These are phyloP conservation scores for Asarcornis scutulata DNA, from an alignment of 2,113 vertebrate species.

Conservation along the genomic window DNA sequence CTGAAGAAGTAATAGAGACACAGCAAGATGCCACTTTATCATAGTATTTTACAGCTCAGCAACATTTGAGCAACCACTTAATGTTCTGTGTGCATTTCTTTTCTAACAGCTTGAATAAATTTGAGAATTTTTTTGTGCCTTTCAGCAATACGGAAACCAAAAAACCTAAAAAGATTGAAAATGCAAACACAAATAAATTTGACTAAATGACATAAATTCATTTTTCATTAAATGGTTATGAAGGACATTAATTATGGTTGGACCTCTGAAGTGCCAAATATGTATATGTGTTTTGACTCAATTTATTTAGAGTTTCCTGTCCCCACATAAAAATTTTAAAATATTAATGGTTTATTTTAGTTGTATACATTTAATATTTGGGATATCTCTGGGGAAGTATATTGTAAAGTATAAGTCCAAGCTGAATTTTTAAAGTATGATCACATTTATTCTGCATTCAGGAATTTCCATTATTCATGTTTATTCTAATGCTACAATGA, in stretches of 20 bases:
- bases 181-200: slow-evolving; percentile 77
- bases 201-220: slow-evolving; percentile 75
- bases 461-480: background rate
- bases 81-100: slow-evolving; percentile 73
- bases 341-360: background rate
- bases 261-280: slow-evolving; percentile 31
- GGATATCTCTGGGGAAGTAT: background rate
- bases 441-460: background rate
- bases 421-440: background rate
- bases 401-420: background rate
- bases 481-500: background rate
- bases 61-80: slow-evolving; percentile 82
- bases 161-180: slow-evolving; percentile 64
- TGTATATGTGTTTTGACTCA: background rate
- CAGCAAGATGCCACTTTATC: slow-evolving; percentile 83
- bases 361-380: background rate
- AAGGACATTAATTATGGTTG: slow-evolving; percentile 68
- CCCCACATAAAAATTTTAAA: background rate
- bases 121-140: slow-evolving; percentile 66
- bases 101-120: slow-evolving; percentile 77
- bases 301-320: background rate
- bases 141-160: slow-evolving; percentile 71
- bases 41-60: slow-evolving; percentile 80
- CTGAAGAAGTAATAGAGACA: slow-evolving; percentile 82
- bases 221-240: slow-evolving; percentile 78